Conservation (phyloP, 1,140 invertebrate genomes). For the Ylistrum balloti region DNA sequence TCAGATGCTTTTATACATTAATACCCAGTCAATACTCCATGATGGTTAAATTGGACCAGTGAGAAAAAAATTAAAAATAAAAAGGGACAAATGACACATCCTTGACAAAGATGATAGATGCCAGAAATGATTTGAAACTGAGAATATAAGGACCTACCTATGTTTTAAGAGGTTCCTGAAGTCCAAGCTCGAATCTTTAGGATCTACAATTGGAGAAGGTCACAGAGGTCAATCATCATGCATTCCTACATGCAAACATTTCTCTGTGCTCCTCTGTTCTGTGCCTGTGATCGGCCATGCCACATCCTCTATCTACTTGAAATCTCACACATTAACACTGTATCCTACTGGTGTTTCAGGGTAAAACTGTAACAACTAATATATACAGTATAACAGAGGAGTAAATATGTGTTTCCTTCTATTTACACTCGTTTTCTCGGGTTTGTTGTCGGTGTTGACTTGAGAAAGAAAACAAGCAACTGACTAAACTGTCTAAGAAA, state of each 20-base stretch:
- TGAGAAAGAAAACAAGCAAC: background rate
- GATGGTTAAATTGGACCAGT: too few species aligned
- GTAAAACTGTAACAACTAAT: background rate
- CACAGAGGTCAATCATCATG: slow-evolving; percentile 50
- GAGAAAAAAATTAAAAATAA: too few species aligned
- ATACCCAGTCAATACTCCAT: background rate
- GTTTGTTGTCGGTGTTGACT: background rate
- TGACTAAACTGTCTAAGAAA: background rate
- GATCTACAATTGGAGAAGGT: slow-evolving; percentile 85
- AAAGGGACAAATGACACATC: too few species aligned
- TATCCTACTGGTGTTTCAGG: background rate
- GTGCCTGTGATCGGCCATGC: background rate
- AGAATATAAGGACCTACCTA: slow-evolving; percentile 81
- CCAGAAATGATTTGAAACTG: too few species aligned
- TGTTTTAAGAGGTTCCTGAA: slow-evolving; percentile 99
- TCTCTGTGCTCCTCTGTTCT: background rate
- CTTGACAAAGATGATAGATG: too few species aligned
- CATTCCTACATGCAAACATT: background rate
- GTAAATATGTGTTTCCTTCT: background rate
- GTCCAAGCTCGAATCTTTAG: slow-evolving; percentile 95
- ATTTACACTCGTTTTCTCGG: background rate
- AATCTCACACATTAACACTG: background rate
- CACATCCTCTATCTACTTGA: background rate
- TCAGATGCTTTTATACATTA: background rate
- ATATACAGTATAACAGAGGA: background rate